These are phyloP conservation scores for Lithodes maja DNA, from an alignment of 2,888 invertebrate species.

Conservation along the genomic window DNA sequence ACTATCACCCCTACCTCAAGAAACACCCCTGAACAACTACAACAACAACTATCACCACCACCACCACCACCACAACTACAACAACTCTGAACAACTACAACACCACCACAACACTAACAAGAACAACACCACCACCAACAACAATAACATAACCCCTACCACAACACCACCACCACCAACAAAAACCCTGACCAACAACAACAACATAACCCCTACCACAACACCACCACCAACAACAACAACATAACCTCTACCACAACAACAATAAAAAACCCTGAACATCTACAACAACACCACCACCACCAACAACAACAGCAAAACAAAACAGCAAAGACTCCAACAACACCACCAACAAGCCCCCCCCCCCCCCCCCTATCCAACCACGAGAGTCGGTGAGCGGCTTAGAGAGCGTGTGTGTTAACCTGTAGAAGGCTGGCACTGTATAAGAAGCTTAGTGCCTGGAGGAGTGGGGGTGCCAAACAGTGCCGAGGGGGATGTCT, in stretches of 20 bases:
- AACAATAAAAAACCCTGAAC: background rate
- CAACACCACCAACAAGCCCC: background rate
- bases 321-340: background rate
- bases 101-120: background rate
- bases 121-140: background rate
- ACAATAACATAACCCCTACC: background rate
- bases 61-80: background rate
- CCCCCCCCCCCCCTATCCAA: background rate
- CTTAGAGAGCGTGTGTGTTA: background rate
- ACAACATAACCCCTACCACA: background rate
- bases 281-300: background rate
- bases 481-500: background rate
- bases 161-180: background rate
- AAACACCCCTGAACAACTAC: background rate
- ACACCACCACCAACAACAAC: background rate
- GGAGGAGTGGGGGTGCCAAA: background rate
- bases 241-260: background rate
- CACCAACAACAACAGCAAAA: background rate
- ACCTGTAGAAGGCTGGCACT: background rate
- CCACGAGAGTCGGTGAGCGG: background rate
- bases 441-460: background rate
- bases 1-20: background rate
- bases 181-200: background rate
- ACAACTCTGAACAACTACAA: background rate
- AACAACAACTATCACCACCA: background rate